Evolutionary conservation across 2,888 invertebrate genomes (phyloP).

Genomic region (Rosalia funebris): DNA sequence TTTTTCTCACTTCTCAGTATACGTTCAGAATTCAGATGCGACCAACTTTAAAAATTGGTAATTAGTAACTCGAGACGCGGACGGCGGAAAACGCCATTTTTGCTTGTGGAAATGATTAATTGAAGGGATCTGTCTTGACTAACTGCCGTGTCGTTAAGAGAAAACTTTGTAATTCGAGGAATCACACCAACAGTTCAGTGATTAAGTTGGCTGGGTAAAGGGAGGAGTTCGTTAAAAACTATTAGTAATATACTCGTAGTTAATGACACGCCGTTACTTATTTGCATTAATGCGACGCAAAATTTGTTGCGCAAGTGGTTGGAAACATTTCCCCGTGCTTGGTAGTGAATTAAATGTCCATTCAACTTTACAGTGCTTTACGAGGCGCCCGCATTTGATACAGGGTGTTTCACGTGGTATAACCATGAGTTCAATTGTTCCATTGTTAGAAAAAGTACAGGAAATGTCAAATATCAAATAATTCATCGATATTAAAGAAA

Average conservation of each 20-base stretch:
- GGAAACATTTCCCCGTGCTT: too few relatives aligned
- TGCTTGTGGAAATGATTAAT: not conserved
- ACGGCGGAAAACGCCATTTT: not conserved
- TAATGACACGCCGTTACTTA: not conserved
- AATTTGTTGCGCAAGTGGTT: too few relatives aligned
- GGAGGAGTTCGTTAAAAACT: not conserved
- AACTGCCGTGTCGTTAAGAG: not conserved
- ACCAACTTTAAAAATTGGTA: not conserved
- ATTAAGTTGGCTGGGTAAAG: not conserved
- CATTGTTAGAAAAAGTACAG: too few relatives aligned
- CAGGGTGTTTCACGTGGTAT: too few relatives aligned
- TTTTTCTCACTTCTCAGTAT: too few relatives aligned
- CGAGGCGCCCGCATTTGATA: too few relatives aligned
- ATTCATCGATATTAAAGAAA: too few relatives aligned
- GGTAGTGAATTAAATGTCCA: too few relatives aligned
- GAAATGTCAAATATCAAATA: too few relatives aligned
- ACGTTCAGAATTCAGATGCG: too few relatives aligned
- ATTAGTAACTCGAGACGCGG: not conserved
- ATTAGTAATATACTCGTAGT: not conserved
- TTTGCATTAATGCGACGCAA: not conserved
- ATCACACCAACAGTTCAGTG: not conserved
- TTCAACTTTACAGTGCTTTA: too few relatives aligned
- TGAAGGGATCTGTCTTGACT: not conserved
- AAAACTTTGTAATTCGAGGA: not conserved
- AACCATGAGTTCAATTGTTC: too few relatives aligned